Evolutionary conservation across 2,888 invertebrate genomes (phyloP), one percentile per base, ranked within the genome.

Genomic region (Calliphora vomitoria): DNA sequence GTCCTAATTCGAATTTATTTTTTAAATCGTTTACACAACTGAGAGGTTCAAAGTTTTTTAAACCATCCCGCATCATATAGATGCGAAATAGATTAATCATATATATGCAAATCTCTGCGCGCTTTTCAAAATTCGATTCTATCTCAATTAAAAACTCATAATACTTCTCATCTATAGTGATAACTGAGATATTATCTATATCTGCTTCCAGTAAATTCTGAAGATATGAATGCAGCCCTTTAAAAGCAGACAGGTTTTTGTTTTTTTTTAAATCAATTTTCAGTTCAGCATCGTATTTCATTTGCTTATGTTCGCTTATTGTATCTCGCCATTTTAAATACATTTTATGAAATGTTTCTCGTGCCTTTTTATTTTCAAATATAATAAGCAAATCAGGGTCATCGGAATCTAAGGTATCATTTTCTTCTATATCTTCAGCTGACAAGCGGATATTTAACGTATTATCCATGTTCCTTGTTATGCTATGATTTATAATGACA

Each of bases 1-100:
- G 68, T 18, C 91, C 92, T 15, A 90, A 47, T 18, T 91, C 90
- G 91, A 93, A 90, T 78, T 90, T 90, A 13, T 89, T 89, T 5
- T 93, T 91, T 20, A 91, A 78, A 11, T 90, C 90, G 25, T 85
- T 81, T 1, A 90, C 60, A 68, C 92, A 93, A 0, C 86, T 85
- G 0, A 90, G 87, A 8, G 84, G 53, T 0, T 86, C 80, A 4
- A 50, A 72, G 8, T 75, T 81, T 0, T 60, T 82, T 31, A 89
- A 89, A 5, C 86, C 81, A 18, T 91, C 90, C 0, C 72, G n/a
- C 4, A n/a, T n/a, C n/a, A n/a, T n/a, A n/a, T n/a, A n/a, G n/a
- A n/a, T n/a, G n/a, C n/a, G n/a, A n/a, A n/a, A n/a, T n/a, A n/a
- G n/a, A n/a, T n/a, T n/a, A n/a, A n/a, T n/a, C n/a, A n/a, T n/a